Evolutionary conservation across 2,797 vertebrate genomes (phyloP), one percentile per base, ranked within the genome.

Genomic region (Holocentrus rufus): DNA sequence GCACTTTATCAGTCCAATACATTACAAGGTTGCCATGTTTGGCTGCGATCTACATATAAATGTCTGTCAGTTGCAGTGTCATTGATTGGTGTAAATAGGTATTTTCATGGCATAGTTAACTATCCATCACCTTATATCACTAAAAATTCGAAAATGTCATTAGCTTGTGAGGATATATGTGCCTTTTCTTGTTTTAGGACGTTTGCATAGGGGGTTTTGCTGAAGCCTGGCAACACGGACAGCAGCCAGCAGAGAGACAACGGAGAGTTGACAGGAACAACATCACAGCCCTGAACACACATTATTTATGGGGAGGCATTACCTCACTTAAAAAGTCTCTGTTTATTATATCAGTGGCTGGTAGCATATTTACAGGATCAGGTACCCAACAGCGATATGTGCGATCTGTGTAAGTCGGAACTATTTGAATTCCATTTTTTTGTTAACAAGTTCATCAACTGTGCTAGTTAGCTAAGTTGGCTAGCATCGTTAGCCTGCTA

Each of bases 221-320:
- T 67, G 31, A 58, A 79, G 90, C 79, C 89, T 92, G 91, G 91
- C 89, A 92, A 89, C 91, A 81, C 78, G 31, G 50, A 0, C 11
- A 36, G 57, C 62, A 81, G 68, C 52, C 80, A 44, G 65, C 34
- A 53, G 34, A 56, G 80, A 81, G 74, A 72, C 56, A 60, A 39
- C 69, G 62, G 56, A 80, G 72, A 85, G 87, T 90, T 85, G 81
- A 85, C 86, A 76, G 78, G 71, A 76, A 69, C 64, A 81, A 70
- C 81, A 82, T 69, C 74, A 63, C 36, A 7, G 71, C 64, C 53
- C 57, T 4, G 47, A 75, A 68, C 63, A 14, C 80, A 60, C 72
- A 61, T 53, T 79, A 72, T 85, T 70, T 55, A 84, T 74, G 58
- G 42, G 52, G 5, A 13, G 74, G 71, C 75, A 23, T 63, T 59